Conservation (phyloP, 2,797 vertebrate species). For the Anguilla megastoma region DNA sequence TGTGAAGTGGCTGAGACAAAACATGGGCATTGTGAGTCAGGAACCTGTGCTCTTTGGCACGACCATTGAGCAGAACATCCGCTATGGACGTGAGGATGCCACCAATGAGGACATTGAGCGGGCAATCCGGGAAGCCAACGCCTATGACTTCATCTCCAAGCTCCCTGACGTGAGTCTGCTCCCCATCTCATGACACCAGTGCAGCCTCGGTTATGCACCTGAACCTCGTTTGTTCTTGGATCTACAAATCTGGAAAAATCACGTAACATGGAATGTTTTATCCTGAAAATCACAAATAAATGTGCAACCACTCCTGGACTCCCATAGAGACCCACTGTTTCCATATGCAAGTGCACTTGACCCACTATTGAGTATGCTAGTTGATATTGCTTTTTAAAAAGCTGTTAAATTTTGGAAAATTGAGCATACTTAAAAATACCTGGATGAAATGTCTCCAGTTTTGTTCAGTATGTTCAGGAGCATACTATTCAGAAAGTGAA, state of each 20-base stretch:
- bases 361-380: too few relatives aligned
- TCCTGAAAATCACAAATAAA: neutral
- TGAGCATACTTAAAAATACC: too few relatives aligned
- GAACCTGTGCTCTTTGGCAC: slow-evolving; percentile 63
- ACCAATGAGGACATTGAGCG: slow-evolving; percentile 59
- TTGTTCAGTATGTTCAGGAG: too few relatives aligned
- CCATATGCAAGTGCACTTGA: neutral
- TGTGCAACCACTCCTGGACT: neutral
- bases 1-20: slow-evolving; percentile 57
- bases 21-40: slow-evolving; percentile 61
- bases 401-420: too few relatives aligned
- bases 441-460: too few relatives aligned
- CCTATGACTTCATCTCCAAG: slow-evolving; percentile 58
- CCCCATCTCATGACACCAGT: neutral
- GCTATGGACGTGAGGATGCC: slow-evolving; percentile 54
- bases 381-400: too few relatives aligned
- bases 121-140: slow-evolving; percentile 61
- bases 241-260: neutral
- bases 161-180: slow-evolving; percentile 55
- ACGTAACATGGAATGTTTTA: neutral
- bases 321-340: neutral
- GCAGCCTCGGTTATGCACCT: neutral
- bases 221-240: neutral
- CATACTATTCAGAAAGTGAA: too few relatives aligned
- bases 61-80: slow-evolving; percentile 59